These are phyloP conservation scores for Panzeria rudis DNA, from an alignment of 2,888 invertebrate species.

Conservation along the genomic window DNA sequence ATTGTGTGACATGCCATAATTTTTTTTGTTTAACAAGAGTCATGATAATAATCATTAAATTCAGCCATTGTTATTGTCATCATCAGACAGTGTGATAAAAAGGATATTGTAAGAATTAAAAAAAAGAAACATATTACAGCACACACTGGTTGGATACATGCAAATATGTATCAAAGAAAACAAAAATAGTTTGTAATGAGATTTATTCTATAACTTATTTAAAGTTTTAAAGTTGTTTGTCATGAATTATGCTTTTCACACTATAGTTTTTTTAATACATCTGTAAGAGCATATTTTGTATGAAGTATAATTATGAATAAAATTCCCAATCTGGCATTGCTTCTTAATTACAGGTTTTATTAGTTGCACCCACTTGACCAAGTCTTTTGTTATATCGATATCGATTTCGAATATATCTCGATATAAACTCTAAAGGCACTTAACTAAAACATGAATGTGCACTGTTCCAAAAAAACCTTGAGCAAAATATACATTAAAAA, in stretches of 20 bases:
- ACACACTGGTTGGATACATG: too few species aligned
- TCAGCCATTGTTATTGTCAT: background rate
- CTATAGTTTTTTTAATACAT: background rate
- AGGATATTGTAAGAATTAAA: background rate
- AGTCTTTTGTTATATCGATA: too few species aligned
- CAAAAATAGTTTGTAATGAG: background rate
- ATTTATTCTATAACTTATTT: background rate
- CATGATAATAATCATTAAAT: slow-evolving; percentile 2
- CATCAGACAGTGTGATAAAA: background rate
- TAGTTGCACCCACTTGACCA: too few species aligned
- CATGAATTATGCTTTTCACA: background rate
- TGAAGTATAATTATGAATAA: too few species aligned
- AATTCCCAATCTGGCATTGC: background rate
- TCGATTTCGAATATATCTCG: too few species aligned
- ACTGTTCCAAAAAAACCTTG: too few species aligned
- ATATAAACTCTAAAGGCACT: too few species aligned
- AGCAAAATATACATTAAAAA: too few species aligned
- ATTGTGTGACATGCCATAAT: background rate
- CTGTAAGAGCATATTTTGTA: too few species aligned
- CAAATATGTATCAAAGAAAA: too few species aligned
- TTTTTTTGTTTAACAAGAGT: background rate
- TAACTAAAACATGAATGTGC: too few species aligned
- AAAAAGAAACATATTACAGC: background rate
- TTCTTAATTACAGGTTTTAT: background rate
- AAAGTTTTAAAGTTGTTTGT: background rate